Percentiles rank a stretch among this genome's conserved stretches.
Evolutionary conservation across 35 echinoderm and acorn worm species (phyloP).

Genomic region (Ophioderma brevispina): DNA sequence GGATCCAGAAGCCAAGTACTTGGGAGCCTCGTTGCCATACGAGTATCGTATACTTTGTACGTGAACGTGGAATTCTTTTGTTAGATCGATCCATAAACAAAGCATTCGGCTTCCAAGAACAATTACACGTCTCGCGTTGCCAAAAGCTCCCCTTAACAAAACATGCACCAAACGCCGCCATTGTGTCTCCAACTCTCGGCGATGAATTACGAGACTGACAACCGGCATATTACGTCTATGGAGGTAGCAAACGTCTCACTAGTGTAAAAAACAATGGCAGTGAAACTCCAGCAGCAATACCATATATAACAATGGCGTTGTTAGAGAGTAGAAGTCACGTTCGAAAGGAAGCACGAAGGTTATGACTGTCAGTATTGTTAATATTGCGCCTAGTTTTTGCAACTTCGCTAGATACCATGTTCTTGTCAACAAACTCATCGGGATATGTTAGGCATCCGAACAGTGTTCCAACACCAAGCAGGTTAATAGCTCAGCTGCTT

Average conservation of each 20-base stretch:
- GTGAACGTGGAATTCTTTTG: no score
- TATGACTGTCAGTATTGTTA: not conserved
- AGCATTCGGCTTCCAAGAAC: no score
- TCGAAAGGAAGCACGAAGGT: not conserved
- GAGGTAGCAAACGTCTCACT: not conserved
- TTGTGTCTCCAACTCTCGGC: not conserved
- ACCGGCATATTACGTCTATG: not conserved
- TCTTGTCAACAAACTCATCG: not conserved
- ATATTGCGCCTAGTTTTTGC: not conserved
- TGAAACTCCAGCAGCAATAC: not conserved
- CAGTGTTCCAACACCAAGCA: not conserved
- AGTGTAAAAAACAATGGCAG: not conserved
- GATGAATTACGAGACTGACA: not conserved
- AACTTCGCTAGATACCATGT: not conserved
- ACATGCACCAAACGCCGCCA: no score
- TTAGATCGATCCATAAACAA: no score
- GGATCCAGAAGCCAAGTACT: no score
- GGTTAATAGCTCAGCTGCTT: slow-evolving; percentile 14
- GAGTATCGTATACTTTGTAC: no score
- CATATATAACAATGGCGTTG: not conserved
- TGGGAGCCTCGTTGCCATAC: no score
- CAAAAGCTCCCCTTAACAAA: no score
- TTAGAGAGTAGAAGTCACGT: not conserved
- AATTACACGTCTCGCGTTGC: no score
- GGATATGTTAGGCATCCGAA: not conserved